phyloP scores from a whole-genome alignment of 2,888 invertebrate species.

The Drosophila nr. perissopoda region DNA sequence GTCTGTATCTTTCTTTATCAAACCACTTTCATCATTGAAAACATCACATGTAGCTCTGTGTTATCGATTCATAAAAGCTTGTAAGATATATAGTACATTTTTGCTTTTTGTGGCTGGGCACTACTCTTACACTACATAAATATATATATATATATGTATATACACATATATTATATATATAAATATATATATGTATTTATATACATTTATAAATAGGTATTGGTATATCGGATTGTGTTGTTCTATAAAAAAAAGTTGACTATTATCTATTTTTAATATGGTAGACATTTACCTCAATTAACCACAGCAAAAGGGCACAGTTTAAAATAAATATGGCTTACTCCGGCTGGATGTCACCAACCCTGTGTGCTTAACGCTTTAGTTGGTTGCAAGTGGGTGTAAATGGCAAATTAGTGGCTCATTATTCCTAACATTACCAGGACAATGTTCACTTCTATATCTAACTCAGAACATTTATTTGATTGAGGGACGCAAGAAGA shows the following conservation, averaged over 20 bases:
- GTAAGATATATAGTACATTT: slow-evolving; percentile 33
- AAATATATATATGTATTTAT: neutral
- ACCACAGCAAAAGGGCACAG: slow-evolving; percentile 48
- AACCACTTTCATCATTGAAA: slow-evolving; percentile 29
- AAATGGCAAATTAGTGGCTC: slow-evolving; percentile 70
- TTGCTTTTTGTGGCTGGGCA: slow-evolving; percentile 25
- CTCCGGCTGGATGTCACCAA: slow-evolving; percentile 3
- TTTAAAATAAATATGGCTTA: slow-evolving; percentile 28
- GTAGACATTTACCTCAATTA: slow-evolving; percentile 51
- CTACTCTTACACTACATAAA: neutral
- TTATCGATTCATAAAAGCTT: slow-evolving; percentile 10
- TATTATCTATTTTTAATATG: slow-evolving; percentile 65
- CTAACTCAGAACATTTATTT: slow-evolving; percentile 10
- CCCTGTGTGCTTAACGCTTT: slow-evolving; percentile 24
- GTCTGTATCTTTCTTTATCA: neutral
- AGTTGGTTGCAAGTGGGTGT: slow-evolving; percentile 14
- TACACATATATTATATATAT: neutral
- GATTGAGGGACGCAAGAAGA: slow-evolving; percentile 24
- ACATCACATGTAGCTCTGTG: slow-evolving; percentile 11
- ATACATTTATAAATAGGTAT: slow-evolving; percentile 13
- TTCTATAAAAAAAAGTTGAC: slow-evolving; percentile 14
- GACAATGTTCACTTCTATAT: slow-evolving; percentile 27
- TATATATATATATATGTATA: neutral
- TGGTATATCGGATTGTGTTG: slow-evolving; percentile 6
- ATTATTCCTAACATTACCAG: slow-evolving; percentile 52